Percentiles rank a stretch among this genome's conserved stretches.
Evolutionary conservation across 2,888 invertebrate genomes (phyloP).

Genomic region (Leucophenga montana): DNA sequence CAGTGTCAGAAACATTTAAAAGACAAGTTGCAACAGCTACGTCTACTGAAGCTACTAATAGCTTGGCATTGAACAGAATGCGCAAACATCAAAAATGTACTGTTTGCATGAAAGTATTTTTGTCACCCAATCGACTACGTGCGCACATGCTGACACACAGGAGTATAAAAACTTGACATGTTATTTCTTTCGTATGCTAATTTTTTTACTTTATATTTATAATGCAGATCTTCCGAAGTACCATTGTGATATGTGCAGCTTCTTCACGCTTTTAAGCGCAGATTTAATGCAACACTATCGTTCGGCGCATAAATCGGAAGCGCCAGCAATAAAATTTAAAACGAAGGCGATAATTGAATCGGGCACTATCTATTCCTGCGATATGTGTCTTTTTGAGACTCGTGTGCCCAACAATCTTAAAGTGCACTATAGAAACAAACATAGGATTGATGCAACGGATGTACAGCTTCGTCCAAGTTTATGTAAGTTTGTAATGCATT

Average conservation of each 20-base stretch:
- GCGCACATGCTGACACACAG: conserved; percentile 51
- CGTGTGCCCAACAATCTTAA: conserved; percentile 47
- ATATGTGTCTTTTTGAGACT: conserved; percentile 63
- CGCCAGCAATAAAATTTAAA: conserved; percentile 42
- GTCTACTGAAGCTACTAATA: neutral
- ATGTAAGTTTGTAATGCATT: conserved; percentile 20
- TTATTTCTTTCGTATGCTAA: conserved; percentile 13
- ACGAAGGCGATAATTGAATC: conserved; percentile 27
- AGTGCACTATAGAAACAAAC: conserved; percentile 57
- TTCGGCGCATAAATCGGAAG: conserved; percentile 52
- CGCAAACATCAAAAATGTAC: neutral
- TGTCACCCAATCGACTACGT: conserved; percentile 45
- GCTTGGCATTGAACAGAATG: neutral
- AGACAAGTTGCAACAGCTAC: neutral
- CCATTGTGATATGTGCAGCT: conserved; percentile 64
- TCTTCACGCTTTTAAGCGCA: conserved; percentile 60
- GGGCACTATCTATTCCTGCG: conserved; percentile 51
- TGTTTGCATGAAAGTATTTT: conserved; percentile 35
- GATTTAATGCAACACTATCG: conserved; percentile 65
- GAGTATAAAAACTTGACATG: conserved; percentile 33
- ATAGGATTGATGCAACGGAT: conserved; percentile 56
- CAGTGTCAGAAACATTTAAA: neutral
- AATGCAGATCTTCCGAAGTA: conserved; percentile 65
- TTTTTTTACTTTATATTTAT: neutral
- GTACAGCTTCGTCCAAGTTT: conserved; percentile 59